Percentiles rank a stretch among this genome's conserved stretches.
These are phyloP conservation scores for Platysternon megacephalum DNA, from an alignment of 2,113 vertebrate species.

Conservation along the genomic window DNA sequence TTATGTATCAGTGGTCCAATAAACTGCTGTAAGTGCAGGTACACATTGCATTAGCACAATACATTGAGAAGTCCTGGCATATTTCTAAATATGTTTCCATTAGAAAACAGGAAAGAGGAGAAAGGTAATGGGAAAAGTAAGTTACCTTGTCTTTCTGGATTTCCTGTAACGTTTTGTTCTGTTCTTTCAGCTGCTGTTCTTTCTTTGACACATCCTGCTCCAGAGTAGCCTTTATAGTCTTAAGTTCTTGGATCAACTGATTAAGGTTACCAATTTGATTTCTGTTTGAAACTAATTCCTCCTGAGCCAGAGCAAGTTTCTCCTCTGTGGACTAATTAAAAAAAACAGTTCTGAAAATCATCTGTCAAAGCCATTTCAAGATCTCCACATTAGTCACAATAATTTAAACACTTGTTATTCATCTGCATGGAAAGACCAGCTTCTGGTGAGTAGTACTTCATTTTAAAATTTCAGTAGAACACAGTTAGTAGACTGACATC, in stretches of 20 bases:
- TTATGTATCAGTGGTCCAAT: background rate
- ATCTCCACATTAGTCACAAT: background rate
- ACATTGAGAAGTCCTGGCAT: background rate
- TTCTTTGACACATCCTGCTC: constrained; percentile 86
- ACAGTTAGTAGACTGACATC: background rate
- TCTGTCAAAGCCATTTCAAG: background rate
- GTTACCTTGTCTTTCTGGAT: constrained; percentile 88
- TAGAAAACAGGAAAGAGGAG: background rate
- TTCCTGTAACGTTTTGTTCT: constrained; percentile 82
- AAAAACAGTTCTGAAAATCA: constrained; percentile 51
- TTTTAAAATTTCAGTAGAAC: constrained; percentile 18
- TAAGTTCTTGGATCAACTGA: constrained; percentile 88
- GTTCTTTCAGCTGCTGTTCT: constrained; percentile 82
- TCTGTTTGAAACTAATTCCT: constrained; percentile 90
- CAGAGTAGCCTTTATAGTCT: constrained; percentile 74
- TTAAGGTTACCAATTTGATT: constrained; percentile 86
- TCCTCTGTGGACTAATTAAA: constrained; percentile 86
- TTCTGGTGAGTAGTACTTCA: background rate
- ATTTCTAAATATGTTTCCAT: background rate
- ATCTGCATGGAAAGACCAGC: background rate
- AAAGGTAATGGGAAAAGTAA: background rate
- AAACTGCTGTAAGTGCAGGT: background rate
- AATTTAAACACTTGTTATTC: background rate
- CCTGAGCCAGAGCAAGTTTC: constrained; percentile 89
- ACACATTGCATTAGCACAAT: background rate